Percentiles rank a stretch among this genome's conserved stretches.
phyloP scores from a whole-genome alignment of 2,113 vertebrate genomes.

The Terrapene triunguis region DNA sequence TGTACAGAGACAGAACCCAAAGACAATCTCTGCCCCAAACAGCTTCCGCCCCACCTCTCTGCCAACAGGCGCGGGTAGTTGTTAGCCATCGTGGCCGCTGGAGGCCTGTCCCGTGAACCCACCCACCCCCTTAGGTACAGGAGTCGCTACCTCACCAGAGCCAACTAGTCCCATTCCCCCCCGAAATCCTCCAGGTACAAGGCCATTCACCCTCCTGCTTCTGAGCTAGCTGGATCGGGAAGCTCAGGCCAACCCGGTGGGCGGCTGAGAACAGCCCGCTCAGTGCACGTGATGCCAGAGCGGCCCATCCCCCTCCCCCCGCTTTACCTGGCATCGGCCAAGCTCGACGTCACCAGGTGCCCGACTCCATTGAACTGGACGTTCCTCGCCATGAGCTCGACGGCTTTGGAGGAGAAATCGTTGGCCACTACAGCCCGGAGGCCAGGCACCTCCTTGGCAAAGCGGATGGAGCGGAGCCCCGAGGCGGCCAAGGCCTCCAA shows the following conservation, averaged over 20 bases:
- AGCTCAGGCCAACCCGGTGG: background rate
- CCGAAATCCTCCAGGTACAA: background rate
- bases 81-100: background rate
- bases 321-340: constrained; percentile 89
- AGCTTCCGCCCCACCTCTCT: background rate
- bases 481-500: constrained; percentile 93
- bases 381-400: constrained; percentile 86
- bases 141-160: background rate
- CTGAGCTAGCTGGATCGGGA: background rate
- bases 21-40: background rate
- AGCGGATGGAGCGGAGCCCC: constrained; percentile 91
- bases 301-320: background rate
- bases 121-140: background rate
- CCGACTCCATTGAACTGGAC: constrained; percentile 84
- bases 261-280: background rate
- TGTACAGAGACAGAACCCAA: background rate
- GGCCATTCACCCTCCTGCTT: background rate
- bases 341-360: constrained; percentile 85
- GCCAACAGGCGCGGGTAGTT: background rate
- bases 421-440: constrained; percentile 88
- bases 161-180: background rate
- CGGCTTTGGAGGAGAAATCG: constrained; percentile 87
- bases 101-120: background rate
- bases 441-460: constrained; percentile 91
- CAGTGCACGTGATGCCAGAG: background rate